Percentiles rank a stretch among this genome's conserved stretches.
Conservation (phyloP, 2,113 vertebrate genomes). For the Leucoraja erinaceus region DNA sequence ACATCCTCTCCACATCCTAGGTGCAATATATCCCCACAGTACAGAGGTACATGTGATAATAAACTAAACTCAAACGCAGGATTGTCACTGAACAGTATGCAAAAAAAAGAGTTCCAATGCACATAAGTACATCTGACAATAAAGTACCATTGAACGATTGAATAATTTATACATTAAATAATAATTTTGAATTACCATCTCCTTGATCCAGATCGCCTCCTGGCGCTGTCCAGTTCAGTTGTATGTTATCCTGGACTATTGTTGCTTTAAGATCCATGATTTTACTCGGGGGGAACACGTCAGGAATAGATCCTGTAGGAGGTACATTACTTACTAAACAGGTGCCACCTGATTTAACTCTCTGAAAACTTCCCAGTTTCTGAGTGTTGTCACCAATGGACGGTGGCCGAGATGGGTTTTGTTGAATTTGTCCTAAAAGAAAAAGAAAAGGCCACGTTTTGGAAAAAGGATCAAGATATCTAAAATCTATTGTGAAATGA, state of each 20-base stretch:
- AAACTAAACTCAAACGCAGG: too few species aligned
- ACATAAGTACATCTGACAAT: too few species aligned
- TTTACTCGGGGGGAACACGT: slow-evolving; percentile 53
- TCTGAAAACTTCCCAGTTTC: slow-evolving; percentile 46
- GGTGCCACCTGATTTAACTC: slow-evolving; percentile 49
- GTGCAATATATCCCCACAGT: too few species aligned
- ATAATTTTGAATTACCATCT: slow-evolving; percentile 46
- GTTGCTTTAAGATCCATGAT: slow-evolving; percentile 52
- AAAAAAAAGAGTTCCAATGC: too few species aligned
- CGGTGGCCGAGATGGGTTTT: slow-evolving; percentile 50
- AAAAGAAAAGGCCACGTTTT: not conserved
- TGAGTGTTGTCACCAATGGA: slow-evolving; percentile 39
- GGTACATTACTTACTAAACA: slow-evolving; percentile 41
- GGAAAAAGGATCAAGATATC: not conserved
- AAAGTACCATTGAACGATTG: too few species aligned
- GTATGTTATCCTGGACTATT: slow-evolving; percentile 44
- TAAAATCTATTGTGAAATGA: not conserved
- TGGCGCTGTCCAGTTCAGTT: slow-evolving; percentile 55
- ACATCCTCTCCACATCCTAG: too few species aligned
- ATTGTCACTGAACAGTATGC: too few species aligned
- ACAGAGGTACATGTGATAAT: too few species aligned
- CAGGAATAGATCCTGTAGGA: not conserved
- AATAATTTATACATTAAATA: not conserved
- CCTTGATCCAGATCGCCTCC: slow-evolving; percentile 56
- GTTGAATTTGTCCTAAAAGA: slow-evolving; percentile 49